A percentile compares a stretch with the other conserved stretches of the same genome.
Evolutionary conservation across 2,113 vertebrate species (phyloP).

Genomic region (Clarias batrachus): DNA sequence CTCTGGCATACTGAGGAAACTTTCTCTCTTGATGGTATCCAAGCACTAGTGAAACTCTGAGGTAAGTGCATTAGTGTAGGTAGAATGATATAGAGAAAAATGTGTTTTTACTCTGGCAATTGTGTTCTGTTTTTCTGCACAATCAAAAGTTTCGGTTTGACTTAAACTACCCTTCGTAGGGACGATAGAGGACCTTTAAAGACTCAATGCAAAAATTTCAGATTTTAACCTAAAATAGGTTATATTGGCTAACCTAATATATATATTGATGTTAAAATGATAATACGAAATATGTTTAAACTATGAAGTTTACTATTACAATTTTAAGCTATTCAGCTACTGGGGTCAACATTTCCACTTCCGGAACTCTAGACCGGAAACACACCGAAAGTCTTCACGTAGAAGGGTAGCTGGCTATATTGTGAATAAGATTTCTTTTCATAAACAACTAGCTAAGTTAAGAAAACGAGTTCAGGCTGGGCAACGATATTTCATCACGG

Average conservation of each 20-base stretch:
- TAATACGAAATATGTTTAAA: background rate
- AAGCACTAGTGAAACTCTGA: too few species aligned
- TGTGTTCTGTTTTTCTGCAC: too few species aligned
- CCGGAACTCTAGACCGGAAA: slow-evolving; percentile 29
- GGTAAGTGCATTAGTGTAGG: too few species aligned
- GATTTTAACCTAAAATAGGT: background rate
- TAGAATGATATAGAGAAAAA: too few species aligned
- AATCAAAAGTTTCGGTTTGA: too few species aligned
- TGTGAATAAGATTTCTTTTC: slow-evolving; percentile 28
- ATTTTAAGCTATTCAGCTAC: background rate
- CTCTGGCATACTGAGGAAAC: too few species aligned
- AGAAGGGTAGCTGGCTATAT: slow-evolving; percentile 28
- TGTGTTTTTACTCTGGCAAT: too few species aligned
- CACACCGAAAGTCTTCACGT: background rate
- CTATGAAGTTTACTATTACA: background rate
- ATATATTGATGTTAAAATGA: background rate
- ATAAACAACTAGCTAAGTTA: slow-evolving; percentile 27
- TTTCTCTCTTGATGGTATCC: too few species aligned
- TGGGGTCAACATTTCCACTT: slow-evolving; percentile 1
- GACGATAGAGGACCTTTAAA: background rate
- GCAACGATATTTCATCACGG: slow-evolving; percentile 60
- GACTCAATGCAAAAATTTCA: background rate
- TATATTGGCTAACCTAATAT: background rate
- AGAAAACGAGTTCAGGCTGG: slow-evolving; percentile 58
- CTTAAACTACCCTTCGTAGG: too few species aligned